phyloP scores from a whole-genome alignment of 1,140 invertebrate species.

The Sitodiplosis mosellana region DNA sequence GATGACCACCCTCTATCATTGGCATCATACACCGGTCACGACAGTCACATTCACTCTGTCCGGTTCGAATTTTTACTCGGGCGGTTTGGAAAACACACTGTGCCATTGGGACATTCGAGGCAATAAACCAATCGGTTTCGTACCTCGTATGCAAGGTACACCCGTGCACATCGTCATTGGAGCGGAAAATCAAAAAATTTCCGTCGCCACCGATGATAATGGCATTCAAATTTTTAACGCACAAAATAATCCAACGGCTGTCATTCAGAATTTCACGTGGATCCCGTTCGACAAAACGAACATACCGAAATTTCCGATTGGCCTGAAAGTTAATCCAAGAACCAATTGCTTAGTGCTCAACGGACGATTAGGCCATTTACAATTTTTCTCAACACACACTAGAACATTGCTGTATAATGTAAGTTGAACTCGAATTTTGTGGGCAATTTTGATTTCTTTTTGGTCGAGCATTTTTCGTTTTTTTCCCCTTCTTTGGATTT shows the following conservation, averaged over 20 bases:
- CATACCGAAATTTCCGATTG: constrained; percentile 32
- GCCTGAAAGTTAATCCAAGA: constrained; percentile 44
- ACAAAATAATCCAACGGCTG: constrained; percentile 32
- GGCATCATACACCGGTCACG: constrained; percentile 58
- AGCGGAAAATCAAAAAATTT: constrained; percentile 40
- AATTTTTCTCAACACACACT: constrained; percentile 53
- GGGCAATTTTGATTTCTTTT: not conserved
- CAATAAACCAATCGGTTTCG: constrained; percentile 34
- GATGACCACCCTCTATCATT: constrained; percentile 39
- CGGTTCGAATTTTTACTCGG: constrained; percentile 50
- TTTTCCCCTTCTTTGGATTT: no score
- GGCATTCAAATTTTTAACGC: constrained; percentile 48
- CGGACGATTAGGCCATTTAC: constrained; percentile 56
- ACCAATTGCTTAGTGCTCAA: constrained; percentile 52
- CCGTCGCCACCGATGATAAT: constrained; percentile 54
- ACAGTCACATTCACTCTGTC: constrained; percentile 47
- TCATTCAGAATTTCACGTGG: constrained; percentile 51
- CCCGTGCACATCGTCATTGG: constrained; percentile 48
- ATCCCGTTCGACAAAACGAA: constrained; percentile 26
- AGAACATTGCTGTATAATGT: constrained; percentile 57
- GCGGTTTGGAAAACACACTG: constrained; percentile 57
- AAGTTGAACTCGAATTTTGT: constrained; percentile 18
- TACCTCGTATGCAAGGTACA: constrained; percentile 53
- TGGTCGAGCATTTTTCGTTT: no score
- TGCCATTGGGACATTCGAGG: constrained; percentile 50